Evolutionary conservation across 2,113 vertebrate species (phyloP).

Genomic region (Melanocharis versteri): DNA sequence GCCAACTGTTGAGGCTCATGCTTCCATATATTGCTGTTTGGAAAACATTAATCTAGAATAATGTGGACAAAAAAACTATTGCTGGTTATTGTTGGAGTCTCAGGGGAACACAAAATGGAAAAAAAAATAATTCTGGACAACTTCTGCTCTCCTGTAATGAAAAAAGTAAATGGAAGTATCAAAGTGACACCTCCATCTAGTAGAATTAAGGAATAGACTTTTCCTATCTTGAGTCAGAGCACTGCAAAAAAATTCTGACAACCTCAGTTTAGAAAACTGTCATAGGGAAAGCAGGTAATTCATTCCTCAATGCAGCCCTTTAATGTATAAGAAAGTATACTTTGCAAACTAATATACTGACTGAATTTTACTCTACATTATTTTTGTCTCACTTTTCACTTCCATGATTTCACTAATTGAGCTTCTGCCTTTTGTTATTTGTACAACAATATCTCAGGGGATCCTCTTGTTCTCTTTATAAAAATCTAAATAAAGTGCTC

Average conservation of each 20-base stretch:
- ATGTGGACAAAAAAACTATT: background rate
- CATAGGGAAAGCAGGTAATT: conserved; percentile 1
- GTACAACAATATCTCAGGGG: background rate
- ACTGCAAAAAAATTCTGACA: conserved; percentile 43
- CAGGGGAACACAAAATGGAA: background rate
- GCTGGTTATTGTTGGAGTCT: background rate
- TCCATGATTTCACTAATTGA: conserved; percentile 4
- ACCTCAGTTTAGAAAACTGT: conserved; percentile 7
- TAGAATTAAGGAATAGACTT: conserved; percentile 48
- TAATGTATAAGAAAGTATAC: background rate
- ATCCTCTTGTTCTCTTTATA: background rate
- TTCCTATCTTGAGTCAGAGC: background rate
- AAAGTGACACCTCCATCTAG: conserved; percentile 26
- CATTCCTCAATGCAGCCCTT: background rate
- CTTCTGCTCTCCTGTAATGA: conserved; percentile 12
- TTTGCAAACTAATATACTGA: background rate
- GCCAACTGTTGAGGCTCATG: background rate
- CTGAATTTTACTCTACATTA: background rate
- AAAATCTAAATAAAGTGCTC: background rate
- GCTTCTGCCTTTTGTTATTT: conserved; percentile 2
- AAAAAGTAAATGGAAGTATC: conserved; percentile 34
- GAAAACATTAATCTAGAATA: background rate
- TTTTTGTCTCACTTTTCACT: background rate
- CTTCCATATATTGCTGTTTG: background rate
- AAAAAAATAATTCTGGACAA: conserved; percentile 4